phyloP scores from a whole-genome alignment of 2,888 invertebrate genomes.

The Escarpia spicata region DNA sequence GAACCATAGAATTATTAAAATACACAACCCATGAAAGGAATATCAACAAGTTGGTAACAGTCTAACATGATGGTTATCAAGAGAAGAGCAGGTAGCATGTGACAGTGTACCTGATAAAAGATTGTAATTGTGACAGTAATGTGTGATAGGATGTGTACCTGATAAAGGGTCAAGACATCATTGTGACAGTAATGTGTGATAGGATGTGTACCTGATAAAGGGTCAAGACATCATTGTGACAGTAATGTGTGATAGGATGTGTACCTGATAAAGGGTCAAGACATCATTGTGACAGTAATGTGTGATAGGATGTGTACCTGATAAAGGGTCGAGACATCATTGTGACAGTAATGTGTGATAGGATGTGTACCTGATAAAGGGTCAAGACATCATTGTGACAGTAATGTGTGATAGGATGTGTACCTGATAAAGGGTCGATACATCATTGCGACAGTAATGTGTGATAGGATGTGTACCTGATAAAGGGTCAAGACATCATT shows the following conservation, averaged over 20 bases:
- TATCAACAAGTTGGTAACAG: background rate
- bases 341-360: background rate
- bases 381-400: slow-evolving; percentile 77
- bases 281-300: too few species aligned
- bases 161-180: background rate
- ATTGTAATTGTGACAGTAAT: too few species aligned
- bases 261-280: too few species aligned
- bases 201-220: slow-evolving; percentile 76
- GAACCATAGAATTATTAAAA: background rate
- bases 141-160: too few species aligned
- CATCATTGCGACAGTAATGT: background rate
- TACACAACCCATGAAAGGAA: background rate
- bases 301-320: too few species aligned
- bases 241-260: slow-evolving; percentile 66
- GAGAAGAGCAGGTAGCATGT: background rate
- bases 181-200: background rate
- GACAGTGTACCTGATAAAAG: too few species aligned
- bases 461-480: slow-evolving; percentile 71
- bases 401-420: slow-evolving; percentile 65
- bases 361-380: slow-evolving; percentile 78
- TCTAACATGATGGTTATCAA: too few species aligned
- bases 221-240: slow-evolving; percentile 79
- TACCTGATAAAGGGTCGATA: background rate
- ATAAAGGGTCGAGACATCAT: background rate
- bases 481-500: slow-evolving; percentile 78